Conservation (phyloP, 2,888 invertebrate species). For the Microctonus hyperodae region DNA sequence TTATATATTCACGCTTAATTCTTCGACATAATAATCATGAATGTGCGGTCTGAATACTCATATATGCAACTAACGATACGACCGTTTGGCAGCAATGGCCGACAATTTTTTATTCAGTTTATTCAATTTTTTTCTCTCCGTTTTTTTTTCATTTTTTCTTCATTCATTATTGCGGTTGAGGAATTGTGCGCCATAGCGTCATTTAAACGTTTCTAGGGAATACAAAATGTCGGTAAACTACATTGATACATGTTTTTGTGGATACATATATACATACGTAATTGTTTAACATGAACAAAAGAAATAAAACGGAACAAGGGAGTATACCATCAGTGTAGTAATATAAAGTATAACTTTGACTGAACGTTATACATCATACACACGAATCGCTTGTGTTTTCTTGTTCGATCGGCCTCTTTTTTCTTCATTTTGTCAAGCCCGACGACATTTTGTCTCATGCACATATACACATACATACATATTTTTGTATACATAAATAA, state of each 20-base stretch:
- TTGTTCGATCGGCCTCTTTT: background rate
- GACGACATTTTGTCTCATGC: background rate
- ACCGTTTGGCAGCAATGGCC: background rate
- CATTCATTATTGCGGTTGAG: slow-evolving; percentile 36
- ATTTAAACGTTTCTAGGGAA: slow-evolving; percentile 37
- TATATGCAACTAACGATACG: no score
- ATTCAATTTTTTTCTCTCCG: slow-evolving; percentile 66
- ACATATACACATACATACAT: background rate
- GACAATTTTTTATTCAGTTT: background rate
- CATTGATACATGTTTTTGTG: background rate
- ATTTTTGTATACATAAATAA: background rate
- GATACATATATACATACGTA: background rate
- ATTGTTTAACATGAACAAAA: background rate
- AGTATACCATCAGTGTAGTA: background rate
- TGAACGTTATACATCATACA: no score
- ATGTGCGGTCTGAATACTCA: no score
- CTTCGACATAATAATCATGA: slow-evolving; percentile 5
- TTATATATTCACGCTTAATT: slow-evolving; percentile 22
- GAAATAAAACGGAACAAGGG: background rate
- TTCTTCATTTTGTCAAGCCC: background rate
- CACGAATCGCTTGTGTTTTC: no score
- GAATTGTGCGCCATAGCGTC: slow-evolving; percentile 43
- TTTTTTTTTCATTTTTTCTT: slow-evolving; percentile 50
- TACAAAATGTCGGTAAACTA: background rate
- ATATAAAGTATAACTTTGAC: no score